Percentiles rank a stretch among this genome's conserved stretches.
Conservation (phyloP, 2,113 vertebrate genomes). For the Carollia perspicillata region DNA sequence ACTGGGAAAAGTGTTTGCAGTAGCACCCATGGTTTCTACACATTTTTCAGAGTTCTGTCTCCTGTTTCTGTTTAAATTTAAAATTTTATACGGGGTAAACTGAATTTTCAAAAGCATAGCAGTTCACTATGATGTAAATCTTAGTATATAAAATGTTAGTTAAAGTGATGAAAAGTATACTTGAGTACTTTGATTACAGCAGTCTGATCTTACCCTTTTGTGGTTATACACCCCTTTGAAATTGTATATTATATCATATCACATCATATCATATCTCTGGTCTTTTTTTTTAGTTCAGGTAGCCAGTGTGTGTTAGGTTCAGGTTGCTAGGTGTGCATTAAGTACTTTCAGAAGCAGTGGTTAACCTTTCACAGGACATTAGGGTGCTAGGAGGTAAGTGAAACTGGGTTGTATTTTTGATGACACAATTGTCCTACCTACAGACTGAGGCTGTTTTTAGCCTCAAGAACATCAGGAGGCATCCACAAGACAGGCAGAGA, state of each 20-base stretch:
- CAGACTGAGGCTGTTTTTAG: neutral
- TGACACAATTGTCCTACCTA: neutral
- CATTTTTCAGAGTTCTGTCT: neutral
- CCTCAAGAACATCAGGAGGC: neutral
- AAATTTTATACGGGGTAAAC: neutral
- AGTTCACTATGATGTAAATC: neutral
- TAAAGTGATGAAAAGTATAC: neutral
- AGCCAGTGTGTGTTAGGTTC: neutral
- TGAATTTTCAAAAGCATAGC: neutral
- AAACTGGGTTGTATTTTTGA: neutral
- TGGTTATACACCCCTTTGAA: constrained; percentile 10
- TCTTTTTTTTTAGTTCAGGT: neutral
- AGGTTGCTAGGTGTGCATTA: neutral
- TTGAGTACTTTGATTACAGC: neutral
- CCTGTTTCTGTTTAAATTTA: neutral
- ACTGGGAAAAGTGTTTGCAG: neutral
- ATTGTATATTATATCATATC: neutral
- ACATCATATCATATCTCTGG: neutral
- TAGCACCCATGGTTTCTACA: neutral
- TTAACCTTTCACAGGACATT: neutral
- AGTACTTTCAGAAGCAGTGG: neutral
- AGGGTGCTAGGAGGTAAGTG: neutral
- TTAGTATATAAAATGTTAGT: neutral
- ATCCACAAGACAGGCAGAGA: neutral
- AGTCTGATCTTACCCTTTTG: neutral